Base-by-base conservation (phyloP, 1,140 invertebrate genomes). In the Nylanderia fulva region DNA sequence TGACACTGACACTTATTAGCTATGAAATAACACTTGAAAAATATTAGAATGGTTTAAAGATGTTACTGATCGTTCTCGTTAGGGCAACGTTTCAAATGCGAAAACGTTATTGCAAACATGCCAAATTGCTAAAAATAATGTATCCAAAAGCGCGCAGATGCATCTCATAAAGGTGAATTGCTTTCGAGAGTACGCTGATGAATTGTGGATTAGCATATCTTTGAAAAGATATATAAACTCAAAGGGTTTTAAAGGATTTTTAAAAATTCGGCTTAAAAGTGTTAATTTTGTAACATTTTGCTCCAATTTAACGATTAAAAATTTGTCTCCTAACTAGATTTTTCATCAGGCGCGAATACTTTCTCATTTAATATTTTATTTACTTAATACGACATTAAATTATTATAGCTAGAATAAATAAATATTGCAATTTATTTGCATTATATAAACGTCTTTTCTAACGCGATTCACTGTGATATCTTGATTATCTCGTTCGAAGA, bases 121-220 rank as follows among this genome's bases (percentile, higher is more conserved):
- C 75, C 75, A 77, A n/a, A 77, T 27, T 77, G 42, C 75, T 77
- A 77, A 77, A 77, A 77, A 77, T 77, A 77, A 36, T 48, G 39
- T 66, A 24, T 64, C n/a, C 60, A 77, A 66, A 66, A n/a, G 13
- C 42, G 60, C 29, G 13, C 60, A 33, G 27, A 42, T 66, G 42
- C 29, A 21, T 52, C 27, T 66, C n/a, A n/a, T n/a, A n/a, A 9
- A 24, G 42, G 42, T 33, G 39, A 75, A 75, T 60, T 75, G 18
- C 24, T 75, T 63, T 63, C 5, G 29, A 64, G 24, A 9, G 13
- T 79, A 54, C 9, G 21, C 13, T 21, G 42, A 60, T 75, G 36
- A 76, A 13, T 63, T 76, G 4, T 29, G n/a, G 58, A 45, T 63
- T 24, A 72, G n/a, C 18, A 27, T 42, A n/a, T 63, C 11, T 13